Conservation (phyloP, 2,797 vertebrate species). For the Eremophila alpestris region DNA sequence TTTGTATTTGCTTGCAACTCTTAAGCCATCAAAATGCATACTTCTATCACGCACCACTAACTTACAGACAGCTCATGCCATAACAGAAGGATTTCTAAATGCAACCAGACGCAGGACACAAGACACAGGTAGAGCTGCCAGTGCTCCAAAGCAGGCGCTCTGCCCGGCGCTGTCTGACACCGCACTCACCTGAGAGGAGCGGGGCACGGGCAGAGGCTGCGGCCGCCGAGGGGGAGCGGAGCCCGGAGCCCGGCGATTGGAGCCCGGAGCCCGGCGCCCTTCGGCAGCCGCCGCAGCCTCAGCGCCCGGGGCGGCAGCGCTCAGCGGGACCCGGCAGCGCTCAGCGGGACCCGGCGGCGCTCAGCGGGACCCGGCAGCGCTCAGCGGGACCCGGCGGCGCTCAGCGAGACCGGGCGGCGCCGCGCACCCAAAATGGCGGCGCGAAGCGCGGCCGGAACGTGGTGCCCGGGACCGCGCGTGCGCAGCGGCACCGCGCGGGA, state of each 20-base stretch:
- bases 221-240: too few relatives aligned
- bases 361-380: rapidly evolving
- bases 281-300: neutral
- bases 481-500: rapidly evolving
- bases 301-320: rapidly evolving
- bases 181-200: neutral
- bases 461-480: rapidly evolving
- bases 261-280: neutral
- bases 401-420: too few relatives aligned
- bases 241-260: rapidly evolving
- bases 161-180: rapidly evolving
- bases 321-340: rapidly evolving
- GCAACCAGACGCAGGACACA: rapidly evolving
- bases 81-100: rapidly evolving
- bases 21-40: rapidly evolving
- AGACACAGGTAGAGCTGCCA: rapidly evolving
- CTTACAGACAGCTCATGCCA: rapidly evolving
- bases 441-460: rapidly evolving
- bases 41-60: rapidly evolving
- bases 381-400: rapidly evolving
- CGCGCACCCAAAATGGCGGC: neutral
- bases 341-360: rapidly evolving
- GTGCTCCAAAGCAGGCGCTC: rapidly evolving
- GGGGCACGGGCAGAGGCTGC: rapidly evolving
- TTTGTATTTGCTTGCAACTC: too few relatives aligned